Evolutionary conservation across 2,797 vertebrate genomes (phyloP), one percentile per base, ranked within the genome.

Genomic region (Bovichtus diacanthus): DNA sequence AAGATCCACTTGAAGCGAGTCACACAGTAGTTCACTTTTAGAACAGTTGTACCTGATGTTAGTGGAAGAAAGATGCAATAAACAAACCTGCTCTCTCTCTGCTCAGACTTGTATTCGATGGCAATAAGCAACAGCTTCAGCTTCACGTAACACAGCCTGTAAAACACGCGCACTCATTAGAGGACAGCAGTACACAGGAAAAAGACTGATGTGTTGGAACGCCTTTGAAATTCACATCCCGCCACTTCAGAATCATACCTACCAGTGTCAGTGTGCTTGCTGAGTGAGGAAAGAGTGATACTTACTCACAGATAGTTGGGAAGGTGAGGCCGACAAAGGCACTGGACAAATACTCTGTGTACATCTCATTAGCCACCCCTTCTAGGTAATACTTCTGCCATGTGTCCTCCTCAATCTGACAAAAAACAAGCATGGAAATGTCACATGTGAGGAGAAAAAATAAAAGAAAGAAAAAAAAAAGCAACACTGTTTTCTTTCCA

Each of bases 351-450:
- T 99, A 99, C 93, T 99, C 98, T 77, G 98, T 99, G 95, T 99
- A 99, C 98, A 99, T 99, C 96, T 99, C 98, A 95, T 99, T 99
- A 88, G 98, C 95, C 89, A 99, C 98, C 88, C 98, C 98, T 95
- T 99, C 98, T 91, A 99, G 93, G 91, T 99, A 99, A 92, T 99
- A 99, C 88, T 99, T 99, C 94, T 99, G 98, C 98, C 98, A 99
- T 0, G 98, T 99, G 93, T 99, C 98, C 93, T 99, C 98, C 87
- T 99, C 98, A 87, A 99, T 99, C 98, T 99, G 92, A 88, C 84
- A 65, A 92, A 76, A 70, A 19, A 84, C 19, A 78, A 80, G 56
- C 36, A 74, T 0, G 10, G 47, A 83, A 83, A 81, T 69, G 75
- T 86, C 74, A 85, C 63, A 73, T 58, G 46, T 49, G 56, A 74